Evolutionary conservation across 2,113 vertebrate species (phyloP).

Genomic region (zebrafish (Danio rerio)): DNA sequence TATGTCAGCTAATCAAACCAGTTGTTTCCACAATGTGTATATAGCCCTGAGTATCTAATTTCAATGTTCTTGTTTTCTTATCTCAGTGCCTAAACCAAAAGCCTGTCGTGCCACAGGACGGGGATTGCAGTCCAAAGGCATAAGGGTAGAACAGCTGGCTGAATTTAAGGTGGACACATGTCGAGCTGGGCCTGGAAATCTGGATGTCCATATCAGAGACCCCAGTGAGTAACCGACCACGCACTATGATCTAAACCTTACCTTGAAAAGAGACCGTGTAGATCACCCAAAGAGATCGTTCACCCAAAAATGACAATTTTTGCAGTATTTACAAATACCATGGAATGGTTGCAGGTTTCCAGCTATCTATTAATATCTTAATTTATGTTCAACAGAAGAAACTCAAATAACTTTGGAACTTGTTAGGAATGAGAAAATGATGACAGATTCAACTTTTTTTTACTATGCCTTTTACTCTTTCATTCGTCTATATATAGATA

Average conservation of each 20-base stretch:
- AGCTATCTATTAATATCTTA: no score
- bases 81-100: slow-evolving; percentile 73
- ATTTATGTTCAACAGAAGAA: no score
- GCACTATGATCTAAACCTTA: not conserved
- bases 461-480: no score
- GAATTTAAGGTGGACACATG: slow-evolving; percentile 86
- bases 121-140: slow-evolving; percentile 82
- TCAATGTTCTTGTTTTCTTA: not conserved
- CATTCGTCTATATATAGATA: not conserved
- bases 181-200: slow-evolving; percentile 80
- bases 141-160: slow-evolving; percentile 80
- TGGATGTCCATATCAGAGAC: slow-evolving; percentile 78
- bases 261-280: no score
- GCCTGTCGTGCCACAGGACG: slow-evolving; percentile 82
- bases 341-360: no score
- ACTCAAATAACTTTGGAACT: no score
- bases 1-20: not conserved
- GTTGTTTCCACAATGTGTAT: not conserved
- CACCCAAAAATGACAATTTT: no score
- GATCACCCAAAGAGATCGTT: no score
- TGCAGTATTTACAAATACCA: no score
- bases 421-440: no score
- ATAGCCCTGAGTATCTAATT: not conserved
- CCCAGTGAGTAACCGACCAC: slow-evolving; percentile 76
- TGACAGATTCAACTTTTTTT: no score